These are phyloP conservation scores for Heteromurus nitidus DNA, from an alignment of 2,888 invertebrate species.

Conservation along the genomic window DNA sequence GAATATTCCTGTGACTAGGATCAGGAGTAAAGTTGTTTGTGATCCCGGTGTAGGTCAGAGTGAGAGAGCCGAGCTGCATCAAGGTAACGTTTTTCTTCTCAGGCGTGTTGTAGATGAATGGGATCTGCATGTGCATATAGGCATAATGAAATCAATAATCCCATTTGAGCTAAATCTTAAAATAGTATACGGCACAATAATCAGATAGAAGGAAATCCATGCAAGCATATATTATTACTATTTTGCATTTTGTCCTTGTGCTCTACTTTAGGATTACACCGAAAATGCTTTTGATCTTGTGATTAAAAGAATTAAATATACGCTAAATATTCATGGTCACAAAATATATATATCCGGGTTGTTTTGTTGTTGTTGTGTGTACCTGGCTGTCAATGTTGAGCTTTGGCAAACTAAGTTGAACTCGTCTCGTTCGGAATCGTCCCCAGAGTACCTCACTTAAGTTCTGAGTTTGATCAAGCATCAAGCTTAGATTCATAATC, in stretches of 20 bases:
- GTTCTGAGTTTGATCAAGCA: constrained; percentile 56
- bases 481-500: constrained; percentile 56
- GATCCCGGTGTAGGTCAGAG: constrained; percentile 67
- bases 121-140: constrained; percentile 55
- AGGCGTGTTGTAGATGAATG: constrained; percentile 64
- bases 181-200: too few species aligned
- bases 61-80: constrained; percentile 69
- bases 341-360: too few species aligned
- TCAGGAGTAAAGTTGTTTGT: constrained; percentile 63
- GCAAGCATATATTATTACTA: too few species aligned
- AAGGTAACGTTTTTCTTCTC: constrained; percentile 58
- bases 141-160: not conserved
- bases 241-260: too few species aligned
- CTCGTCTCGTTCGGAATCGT: constrained; percentile 65
- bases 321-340: too few species aligned
- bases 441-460: constrained; percentile 51
- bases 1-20: constrained; percentile 34
- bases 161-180: not conserved
- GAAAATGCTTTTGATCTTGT: too few species aligned
- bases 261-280: too few species aligned
- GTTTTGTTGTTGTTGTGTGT: too few species aligned
- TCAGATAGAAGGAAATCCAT: too few species aligned
- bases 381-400: constrained; percentile 71
- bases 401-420: constrained; percentile 69
- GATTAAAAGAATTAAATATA: too few species aligned